Conservation (phyloP, 2,797 vertebrate genomes). For the Sebastes iracundus region DNA sequence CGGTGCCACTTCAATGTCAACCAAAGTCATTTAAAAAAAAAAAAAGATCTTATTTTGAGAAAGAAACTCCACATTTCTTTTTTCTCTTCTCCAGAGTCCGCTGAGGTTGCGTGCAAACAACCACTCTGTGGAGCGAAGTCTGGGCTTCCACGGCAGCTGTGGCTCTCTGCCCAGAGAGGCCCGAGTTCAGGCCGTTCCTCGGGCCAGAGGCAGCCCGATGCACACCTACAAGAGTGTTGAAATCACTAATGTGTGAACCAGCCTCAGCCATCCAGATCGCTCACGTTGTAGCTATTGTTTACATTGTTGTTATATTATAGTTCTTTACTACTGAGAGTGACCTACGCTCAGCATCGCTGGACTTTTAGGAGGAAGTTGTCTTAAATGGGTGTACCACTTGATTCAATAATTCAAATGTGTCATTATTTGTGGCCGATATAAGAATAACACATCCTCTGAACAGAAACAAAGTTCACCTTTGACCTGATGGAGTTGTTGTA, state of each 20-base stretch:
- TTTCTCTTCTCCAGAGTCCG: slow-evolving; percentile 54
- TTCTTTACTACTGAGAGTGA: slow-evolving; percentile 54
- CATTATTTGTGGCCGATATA: neutral
- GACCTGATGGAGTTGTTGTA: neutral
- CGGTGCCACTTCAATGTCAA: neutral
- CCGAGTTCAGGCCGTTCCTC: slow-evolving; percentile 72
- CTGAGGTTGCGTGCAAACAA: slow-evolving; percentile 76
- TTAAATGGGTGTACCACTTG: neutral
- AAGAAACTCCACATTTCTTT: slow-evolving; percentile 1
- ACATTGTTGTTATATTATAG: slow-evolving; percentile 26
- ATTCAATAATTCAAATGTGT: neutral
- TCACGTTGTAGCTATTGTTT: slow-evolving; percentile 44
- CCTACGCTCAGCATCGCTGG: neutral
- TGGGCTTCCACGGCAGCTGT: slow-evolving; percentile 76
- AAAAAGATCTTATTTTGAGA: neutral
- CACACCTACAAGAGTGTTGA: slow-evolving; percentile 81
- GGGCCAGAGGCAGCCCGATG: slow-evolving; percentile 79
- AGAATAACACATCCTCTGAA: neutral
- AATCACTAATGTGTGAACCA: slow-evolving; percentile 81
- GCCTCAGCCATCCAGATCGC: neutral
- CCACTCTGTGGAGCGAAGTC: slow-evolving; percentile 70
- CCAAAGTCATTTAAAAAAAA: neutral
- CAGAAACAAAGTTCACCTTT: neutral
- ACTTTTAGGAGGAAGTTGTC: neutral
- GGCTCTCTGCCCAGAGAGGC: slow-evolving; percentile 80